Evolutionary conservation across 1,140 invertebrate species (phyloP).

Genomic region (Drosophila nasuta): DNA sequence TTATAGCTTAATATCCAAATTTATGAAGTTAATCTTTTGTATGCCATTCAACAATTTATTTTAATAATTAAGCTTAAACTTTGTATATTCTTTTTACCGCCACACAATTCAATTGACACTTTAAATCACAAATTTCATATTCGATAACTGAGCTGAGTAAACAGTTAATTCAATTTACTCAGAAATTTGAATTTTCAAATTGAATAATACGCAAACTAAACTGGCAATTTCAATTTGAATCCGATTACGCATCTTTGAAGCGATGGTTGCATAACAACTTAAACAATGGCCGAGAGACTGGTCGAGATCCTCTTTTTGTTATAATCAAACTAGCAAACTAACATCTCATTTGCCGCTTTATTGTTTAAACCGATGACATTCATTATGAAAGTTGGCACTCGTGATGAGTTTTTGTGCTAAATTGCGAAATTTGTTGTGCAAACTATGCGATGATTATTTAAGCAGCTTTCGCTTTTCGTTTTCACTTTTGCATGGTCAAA

Average conservation of each 20-base stretch:
- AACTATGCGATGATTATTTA: constrained; percentile 34
- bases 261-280: neutral
- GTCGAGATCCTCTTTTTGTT: too few species aligned
- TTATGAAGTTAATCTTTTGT: too few species aligned
- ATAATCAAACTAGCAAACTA: neutral
- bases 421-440: neutral
- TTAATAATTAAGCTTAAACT: too few species aligned
- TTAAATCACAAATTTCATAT: neutral
- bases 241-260: neutral
- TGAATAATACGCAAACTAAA: neutral
- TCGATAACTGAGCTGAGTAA: neutral
- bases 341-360: constrained; percentile 40
- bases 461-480: constrained; percentile 27
- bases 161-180: constrained; percentile 1
- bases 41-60: too few species aligned
- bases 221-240: neutral
- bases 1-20: too few species aligned
- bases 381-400: constrained; percentile 31
- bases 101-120: neutral
- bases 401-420: constrained; percentile 7
- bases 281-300: neutral
- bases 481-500: constrained; percentile 4
- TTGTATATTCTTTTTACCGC: neutral
- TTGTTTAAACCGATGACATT: constrained; percentile 30
- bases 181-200: neutral